Percentiles rank a stretch among this genome's conserved stretches.
These are phyloP conservation scores for Orthosia gracilis DNA, from an alignment of 2,888 invertebrate genomes.

Conservation along the genomic window DNA sequence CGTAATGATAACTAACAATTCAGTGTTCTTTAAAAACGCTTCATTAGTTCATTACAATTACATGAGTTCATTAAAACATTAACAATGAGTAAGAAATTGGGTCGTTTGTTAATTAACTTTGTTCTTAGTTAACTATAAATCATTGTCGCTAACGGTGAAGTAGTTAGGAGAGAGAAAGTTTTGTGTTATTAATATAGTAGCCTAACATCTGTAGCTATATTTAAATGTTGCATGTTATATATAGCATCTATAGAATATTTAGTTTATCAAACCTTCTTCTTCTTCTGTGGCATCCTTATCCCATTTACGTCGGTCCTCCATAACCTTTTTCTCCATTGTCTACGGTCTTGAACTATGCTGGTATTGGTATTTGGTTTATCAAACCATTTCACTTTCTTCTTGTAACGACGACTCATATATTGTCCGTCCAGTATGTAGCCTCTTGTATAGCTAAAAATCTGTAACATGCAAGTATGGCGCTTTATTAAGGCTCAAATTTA, in stretches of 20 bases:
- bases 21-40: slow-evolving; percentile 40
- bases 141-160: slow-evolving; percentile 61
- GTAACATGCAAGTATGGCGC: too few species aligned
- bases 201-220: slow-evolving; percentile 30
- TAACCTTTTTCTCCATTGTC: too few species aligned
- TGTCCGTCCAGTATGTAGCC: too few species aligned
- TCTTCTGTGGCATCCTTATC: too few species aligned
- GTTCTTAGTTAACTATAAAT: slow-evolving; percentile 66
- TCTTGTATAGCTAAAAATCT: too few species aligned
- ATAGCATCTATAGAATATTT: not conserved
- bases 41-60: slow-evolving; percentile 49
- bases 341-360: too few species aligned
- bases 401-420: too few species aligned
- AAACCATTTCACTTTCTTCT: too few species aligned
- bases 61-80: slow-evolving; percentile 53
- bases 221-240: slow-evolving; percentile 15
- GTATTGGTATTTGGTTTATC: too few species aligned
- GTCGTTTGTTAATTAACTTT: slow-evolving; percentile 65
- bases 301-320: too few species aligned
- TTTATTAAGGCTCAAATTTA: too few species aligned
- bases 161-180: slow-evolving; percentile 59
- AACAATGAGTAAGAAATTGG: slow-evolving; percentile 61
- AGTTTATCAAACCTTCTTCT: not conserved
- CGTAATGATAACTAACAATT: slow-evolving; percentile 18
- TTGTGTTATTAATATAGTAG: slow-evolving; percentile 46